These are phyloP conservation scores for Drosophila barbarae DNA, from an alignment of 2,888 invertebrate species.

Conservation along the genomic window DNA sequence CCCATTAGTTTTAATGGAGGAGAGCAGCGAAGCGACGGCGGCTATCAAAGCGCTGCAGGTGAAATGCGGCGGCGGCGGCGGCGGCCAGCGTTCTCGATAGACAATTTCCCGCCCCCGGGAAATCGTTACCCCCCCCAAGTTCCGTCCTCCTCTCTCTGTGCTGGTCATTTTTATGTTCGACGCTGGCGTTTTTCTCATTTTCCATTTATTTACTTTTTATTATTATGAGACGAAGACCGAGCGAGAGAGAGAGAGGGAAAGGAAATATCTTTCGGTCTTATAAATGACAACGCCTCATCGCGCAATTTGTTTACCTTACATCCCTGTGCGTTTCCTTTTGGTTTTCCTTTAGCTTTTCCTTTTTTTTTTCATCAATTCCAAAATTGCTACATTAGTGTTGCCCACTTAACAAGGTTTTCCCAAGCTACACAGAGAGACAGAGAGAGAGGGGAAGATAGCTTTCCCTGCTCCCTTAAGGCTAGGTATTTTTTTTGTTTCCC, in stretches of 20 bases:
- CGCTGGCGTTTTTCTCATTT: constrained; percentile 61
- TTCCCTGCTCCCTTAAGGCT: constrained; percentile 23
- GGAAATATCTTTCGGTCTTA: constrained; percentile 70
- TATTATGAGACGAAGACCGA: constrained; percentile 47
- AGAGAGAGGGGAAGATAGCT: neutral
- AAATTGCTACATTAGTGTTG: constrained; percentile 78
- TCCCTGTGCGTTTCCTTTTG: constrained; percentile 12
- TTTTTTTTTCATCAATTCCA: constrained; percentile 70
- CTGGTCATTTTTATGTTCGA: constrained; percentile 59
- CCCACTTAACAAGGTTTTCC: constrained; percentile 76
- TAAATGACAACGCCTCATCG: constrained; percentile 78
- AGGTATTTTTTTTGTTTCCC: neutral
- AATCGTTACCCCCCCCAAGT: neutral
- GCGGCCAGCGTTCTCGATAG: constrained; percentile 65
- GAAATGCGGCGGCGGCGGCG: constrained; percentile 61
- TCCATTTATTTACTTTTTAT: constrained; percentile 76
- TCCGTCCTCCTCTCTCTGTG: neutral
- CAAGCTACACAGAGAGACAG: constrained; percentile 31
- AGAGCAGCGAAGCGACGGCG: constrained; percentile 26
- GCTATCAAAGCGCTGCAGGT: constrained; percentile 68
- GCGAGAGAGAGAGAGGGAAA: constrained; percentile 15
- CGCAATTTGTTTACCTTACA: constrained; percentile 76
- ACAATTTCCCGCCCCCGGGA: constrained; percentile 48
- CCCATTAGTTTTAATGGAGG: constrained; percentile 74
- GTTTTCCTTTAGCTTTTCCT: constrained; percentile 4